Base-by-base conservation (phyloP, 2,113 vertebrate genomes). In the Gobius niger region DNA sequence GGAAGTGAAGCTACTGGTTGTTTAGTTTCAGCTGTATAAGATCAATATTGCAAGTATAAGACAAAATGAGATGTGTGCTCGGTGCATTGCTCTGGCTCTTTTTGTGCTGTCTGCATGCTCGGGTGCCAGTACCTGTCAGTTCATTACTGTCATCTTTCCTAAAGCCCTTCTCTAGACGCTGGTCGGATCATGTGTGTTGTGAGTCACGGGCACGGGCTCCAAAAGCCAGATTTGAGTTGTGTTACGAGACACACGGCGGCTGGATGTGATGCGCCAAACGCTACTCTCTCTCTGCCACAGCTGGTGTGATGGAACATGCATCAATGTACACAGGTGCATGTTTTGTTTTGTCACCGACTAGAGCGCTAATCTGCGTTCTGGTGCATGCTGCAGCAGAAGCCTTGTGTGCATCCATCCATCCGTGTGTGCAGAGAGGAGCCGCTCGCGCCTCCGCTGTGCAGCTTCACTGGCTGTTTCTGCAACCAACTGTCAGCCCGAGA, bases 401-500 rank as follows among this genome's bases (percentile, higher is more conserved):
- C 10, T 1, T 11, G 42, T 10, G 11, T 67, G 50, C 10, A 56
- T 50, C 52, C 59, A 46, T 63, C 47, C 51, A 59, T 68, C 19
- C 54, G 14, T 70, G 67, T 49, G 47, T 65, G 69, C 51, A 78
- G 67, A 73, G 73, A 80, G 81, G 71, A 62, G 44, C 40, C 40
- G 18, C 72, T 77, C 13, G 53, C 83, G 76, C 82, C 74, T 82
- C 70, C 65, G 10, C 77, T 19, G 49, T 70, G 75, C 75, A 72
- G n/a, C 8, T 65, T 68, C 69, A 49, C 60, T 66, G 63, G 72
- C 78, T 86, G 82, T 68, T 70, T 78, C 46, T 75, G 73, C 65
- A 83, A 66, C 81, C 83, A 67, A 81, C 79, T 83, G 84, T 82
- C 75, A 79, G 77, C 59, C 41, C 9, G 71, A 51, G 64, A 54